These are phyloP conservation scores for Plecotus auritus DNA, from an alignment of 2,113 vertebrate genomes.

Conservation along the genomic window DNA sequence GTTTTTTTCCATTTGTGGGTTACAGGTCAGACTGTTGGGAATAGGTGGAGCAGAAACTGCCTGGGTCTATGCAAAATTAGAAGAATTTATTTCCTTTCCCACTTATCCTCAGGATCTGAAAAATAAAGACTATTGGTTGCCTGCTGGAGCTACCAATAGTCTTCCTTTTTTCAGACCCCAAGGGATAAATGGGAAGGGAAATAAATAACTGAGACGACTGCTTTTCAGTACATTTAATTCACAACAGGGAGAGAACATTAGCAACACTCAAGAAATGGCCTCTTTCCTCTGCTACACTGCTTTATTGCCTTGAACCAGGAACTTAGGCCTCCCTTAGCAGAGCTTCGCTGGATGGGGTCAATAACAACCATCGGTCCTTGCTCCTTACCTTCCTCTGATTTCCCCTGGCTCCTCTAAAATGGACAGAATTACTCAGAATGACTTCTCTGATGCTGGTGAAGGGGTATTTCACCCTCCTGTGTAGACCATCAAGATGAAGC, in stretches of 20 bases:
- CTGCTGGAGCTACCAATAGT: background rate
- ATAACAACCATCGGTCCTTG: background rate
- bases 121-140: slow-evolving; percentile 3
- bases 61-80: background rate
- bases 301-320: background rate
- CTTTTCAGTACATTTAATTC: slow-evolving; percentile 48
- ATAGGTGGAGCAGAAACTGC: background rate
- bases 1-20: background rate
- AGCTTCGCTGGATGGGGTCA: background rate
- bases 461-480: background rate
- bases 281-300: background rate
- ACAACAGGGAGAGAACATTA: slow-evolving; percentile 30
- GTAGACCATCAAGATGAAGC: background rate
- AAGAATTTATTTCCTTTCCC: slow-evolving; percentile 29
- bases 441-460: background rate
- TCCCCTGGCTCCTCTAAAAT: background rate
- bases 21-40: background rate
- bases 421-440: background rate
- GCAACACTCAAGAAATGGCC: background rate
- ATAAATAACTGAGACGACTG: slow-evolving; percentile 19
- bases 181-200: background rate
- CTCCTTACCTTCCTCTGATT: background rate
- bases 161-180: background rate
- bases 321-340: background rate
- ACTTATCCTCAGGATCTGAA: slow-evolving; percentile 25